phyloP scores from a whole-genome alignment of 2,113 vertebrate species.

The Bos indicus region DNA sequence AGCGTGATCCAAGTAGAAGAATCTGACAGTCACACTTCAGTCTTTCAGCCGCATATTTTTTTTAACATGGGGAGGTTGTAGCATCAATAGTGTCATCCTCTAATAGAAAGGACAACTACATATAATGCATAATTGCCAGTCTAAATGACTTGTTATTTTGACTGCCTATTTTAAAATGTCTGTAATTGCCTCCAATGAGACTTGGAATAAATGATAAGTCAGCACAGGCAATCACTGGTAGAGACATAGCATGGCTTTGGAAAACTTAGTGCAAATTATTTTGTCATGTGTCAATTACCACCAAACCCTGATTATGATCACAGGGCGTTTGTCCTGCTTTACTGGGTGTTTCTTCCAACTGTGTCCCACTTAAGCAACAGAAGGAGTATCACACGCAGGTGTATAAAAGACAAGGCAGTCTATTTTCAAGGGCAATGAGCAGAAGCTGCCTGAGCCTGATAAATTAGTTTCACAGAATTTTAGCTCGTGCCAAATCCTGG shows the following conservation, averaged over 20 bases:
- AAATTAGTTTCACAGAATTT: slow-evolving; percentile 74
- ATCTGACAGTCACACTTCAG: slow-evolving; percentile 68
- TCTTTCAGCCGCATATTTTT: slow-evolving; percentile 59
- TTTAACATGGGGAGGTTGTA: slow-evolving; percentile 53
- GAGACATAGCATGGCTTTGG: slow-evolving; percentile 32
- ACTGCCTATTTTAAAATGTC: slow-evolving; percentile 71
- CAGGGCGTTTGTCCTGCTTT: slow-evolving; percentile 17
- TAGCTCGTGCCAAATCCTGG: slow-evolving; percentile 54
- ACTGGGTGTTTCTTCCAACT: slow-evolving; percentile 22
- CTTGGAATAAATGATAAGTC: slow-evolving; percentile 73
- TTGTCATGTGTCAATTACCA: slow-evolving; percentile 55
- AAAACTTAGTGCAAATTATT: slow-evolving; percentile 62
- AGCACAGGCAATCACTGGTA: slow-evolving; percentile 48
- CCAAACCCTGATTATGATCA: slow-evolving; percentile 48
- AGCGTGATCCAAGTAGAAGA: slow-evolving; percentile 56
- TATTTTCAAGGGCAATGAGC: slow-evolving; percentile 74
- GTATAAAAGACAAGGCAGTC: slow-evolving; percentile 49
- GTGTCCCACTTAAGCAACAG: slow-evolving; percentile 60
- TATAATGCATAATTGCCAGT: slow-evolving; percentile 71
- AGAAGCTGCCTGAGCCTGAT: slow-evolving; percentile 66
- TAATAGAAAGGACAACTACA: slow-evolving; percentile 77
- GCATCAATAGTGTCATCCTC: slow-evolving; percentile 74
- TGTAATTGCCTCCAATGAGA: slow-evolving; percentile 66
- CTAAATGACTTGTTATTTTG: slow-evolving; percentile 83
- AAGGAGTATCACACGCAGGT: slow-evolving; percentile 27